phyloP scores from a whole-genome alignment of 2,888 invertebrate genomes.

The Oxytorus armatus region DNA sequence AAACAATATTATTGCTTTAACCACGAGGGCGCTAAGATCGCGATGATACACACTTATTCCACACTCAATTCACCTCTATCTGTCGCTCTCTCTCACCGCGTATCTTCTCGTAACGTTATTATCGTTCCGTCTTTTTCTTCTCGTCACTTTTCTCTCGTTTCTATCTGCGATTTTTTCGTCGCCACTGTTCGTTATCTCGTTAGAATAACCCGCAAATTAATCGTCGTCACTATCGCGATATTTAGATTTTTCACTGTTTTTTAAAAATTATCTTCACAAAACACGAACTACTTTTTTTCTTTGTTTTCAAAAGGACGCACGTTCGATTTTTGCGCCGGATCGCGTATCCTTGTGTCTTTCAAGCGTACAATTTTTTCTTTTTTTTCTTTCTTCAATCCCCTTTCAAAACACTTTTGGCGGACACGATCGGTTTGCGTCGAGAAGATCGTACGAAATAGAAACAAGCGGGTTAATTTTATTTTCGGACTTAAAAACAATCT shows the following conservation, averaged over 20 bases:
- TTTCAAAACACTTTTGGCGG: too few species aligned
- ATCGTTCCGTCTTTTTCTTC: neutral
- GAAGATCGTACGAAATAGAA: neutral
- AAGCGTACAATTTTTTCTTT: neutral
- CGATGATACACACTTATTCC: slow-evolving; percentile 42
- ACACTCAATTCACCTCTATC: neutral
- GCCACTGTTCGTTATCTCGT: slow-evolving; percentile 18
- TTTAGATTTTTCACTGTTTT: slow-evolving; percentile 6
- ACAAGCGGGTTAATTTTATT: neutral
- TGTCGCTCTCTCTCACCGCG: slow-evolving; percentile 24
- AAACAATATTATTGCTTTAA: slow-evolving; percentile 80
- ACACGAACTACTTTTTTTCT: slow-evolving; percentile 2
- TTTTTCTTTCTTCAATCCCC: neutral
- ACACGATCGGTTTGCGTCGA: too few species aligned
- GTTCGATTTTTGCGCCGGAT: slow-evolving; percentile 4
- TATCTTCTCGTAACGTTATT: slow-evolving; percentile 29
- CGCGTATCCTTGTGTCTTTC: slow-evolving; percentile 2
- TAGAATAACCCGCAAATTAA: slow-evolving; percentile 20
- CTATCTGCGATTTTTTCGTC: too few species aligned
- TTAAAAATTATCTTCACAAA: neutral
- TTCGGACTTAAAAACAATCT: slow-evolving; percentile 11
- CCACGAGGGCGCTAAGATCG: slow-evolving; percentile 75
- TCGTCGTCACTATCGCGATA: slow-evolving; percentile 15
- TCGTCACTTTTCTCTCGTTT: neutral
- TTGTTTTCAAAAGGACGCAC: neutral